Conservation (phyloP, 2,113 vertebrate genomes). For the Anser cygnoides region DNA sequence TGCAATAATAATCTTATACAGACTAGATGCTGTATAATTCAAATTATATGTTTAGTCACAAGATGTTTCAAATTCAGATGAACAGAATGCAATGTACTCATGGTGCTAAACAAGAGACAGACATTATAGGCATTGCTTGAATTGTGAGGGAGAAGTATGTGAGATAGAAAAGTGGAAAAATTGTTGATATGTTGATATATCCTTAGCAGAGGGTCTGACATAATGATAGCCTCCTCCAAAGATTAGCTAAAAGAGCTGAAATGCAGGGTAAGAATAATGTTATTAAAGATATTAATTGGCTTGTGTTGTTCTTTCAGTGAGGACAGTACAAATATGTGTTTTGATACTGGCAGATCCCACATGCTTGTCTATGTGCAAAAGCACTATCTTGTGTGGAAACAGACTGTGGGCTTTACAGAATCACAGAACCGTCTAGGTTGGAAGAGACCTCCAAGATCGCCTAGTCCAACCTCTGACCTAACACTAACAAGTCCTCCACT, state of each 20-base stretch:
- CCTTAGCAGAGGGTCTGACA: background rate
- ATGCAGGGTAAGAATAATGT: background rate
- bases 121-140: background rate
- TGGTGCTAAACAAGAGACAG: background rate
- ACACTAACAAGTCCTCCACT: too few relatives aligned
- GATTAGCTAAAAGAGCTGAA: background rate
- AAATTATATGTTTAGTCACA: conserved; percentile 44
- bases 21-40: conserved; percentile 29
- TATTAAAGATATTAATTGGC: background rate
- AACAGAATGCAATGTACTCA: background rate
- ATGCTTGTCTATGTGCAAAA: background rate
- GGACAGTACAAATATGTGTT: background rate
- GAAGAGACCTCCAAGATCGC: too few relatives aligned
- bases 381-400: background rate
- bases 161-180: background rate
- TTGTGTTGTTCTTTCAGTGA: background rate
- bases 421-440: too few relatives aligned
- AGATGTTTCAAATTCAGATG: conserved; percentile 1
- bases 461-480: too few relatives aligned
- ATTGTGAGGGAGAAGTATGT: background rate
- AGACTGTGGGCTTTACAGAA: background rate
- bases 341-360: background rate
- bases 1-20: background rate
- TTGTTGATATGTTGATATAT: background rate
- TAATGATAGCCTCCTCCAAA: background rate